A percentile compares a stretch with the other conserved stretches of the same genome.
Evolutionary conservation across 2,797 vertebrate genomes (phyloP).

Genomic region (Toxotes lorentzi): DNA sequence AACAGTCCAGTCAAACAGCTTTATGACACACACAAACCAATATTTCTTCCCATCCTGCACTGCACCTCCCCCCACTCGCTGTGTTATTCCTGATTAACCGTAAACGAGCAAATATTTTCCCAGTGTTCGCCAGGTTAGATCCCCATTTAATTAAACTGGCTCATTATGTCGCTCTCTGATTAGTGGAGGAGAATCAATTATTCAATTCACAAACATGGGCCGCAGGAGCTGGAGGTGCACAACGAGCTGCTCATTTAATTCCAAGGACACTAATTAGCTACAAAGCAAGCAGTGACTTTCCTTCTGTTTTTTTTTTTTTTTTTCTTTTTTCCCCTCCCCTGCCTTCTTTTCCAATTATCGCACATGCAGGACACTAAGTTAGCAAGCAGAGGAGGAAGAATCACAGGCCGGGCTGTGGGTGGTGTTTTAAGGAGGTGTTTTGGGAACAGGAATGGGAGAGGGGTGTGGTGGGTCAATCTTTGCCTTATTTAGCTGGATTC

Average conservation of each 20-base stretch:
- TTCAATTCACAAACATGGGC: slow-evolving; percentile 93
- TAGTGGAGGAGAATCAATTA: slow-evolving; percentile 99
- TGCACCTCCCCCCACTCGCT: slow-evolving; percentile 49
- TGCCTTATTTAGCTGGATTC: slow-evolving; percentile 91
- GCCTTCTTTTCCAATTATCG: slow-evolving; percentile 88
- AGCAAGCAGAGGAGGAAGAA: slow-evolving; percentile 58
- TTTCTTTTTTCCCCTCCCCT: slow-evolving; percentile 31
- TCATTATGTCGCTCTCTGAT: slow-evolving; percentile 99
- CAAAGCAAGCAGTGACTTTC: slow-evolving; percentile 99
- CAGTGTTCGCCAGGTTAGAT: slow-evolving; percentile 99
- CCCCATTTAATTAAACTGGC: slow-evolving; percentile 99
- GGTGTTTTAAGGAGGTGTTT: slow-evolving; percentile 71
- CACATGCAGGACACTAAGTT: slow-evolving; percentile 85
- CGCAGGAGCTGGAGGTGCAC: slow-evolving; percentile 95
- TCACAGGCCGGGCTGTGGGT: slow-evolving; percentile 50
- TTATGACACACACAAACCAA: slow-evolving; percentile 33
- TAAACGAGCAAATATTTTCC: slow-evolving; percentile 99
- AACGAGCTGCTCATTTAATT: slow-evolving; percentile 98
- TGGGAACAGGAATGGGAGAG: slow-evolving; percentile 52
- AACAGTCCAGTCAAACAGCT: background rate
- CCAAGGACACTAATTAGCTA: slow-evolving; percentile 99
- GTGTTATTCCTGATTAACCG: slow-evolving; percentile 93
- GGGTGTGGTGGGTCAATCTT: slow-evolving; percentile 85
- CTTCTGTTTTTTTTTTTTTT: slow-evolving; percentile 46
- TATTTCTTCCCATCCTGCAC: slow-evolving; percentile 45